Evolutionary conservation across 2,113 vertebrate genomes (phyloP), one percentile per base, ranked within the genome.

Genomic region (Rhabdornis inornatus): DNA sequence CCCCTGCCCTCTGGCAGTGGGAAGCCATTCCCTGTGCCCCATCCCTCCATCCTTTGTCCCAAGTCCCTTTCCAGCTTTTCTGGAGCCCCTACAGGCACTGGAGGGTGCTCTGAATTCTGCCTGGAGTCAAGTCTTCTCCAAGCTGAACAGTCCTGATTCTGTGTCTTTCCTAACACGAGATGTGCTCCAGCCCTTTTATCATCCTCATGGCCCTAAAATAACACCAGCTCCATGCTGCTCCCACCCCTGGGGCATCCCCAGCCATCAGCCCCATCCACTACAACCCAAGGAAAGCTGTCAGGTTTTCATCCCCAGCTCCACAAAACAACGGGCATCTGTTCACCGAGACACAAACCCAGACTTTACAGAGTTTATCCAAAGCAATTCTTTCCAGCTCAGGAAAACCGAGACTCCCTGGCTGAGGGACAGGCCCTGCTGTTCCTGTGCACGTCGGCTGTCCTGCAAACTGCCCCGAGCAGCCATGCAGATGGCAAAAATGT

Each of bases 341-440:
- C 89, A 7, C 50, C 0, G 1, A 3, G 19, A 81, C 60, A 23
- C 3, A 2, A 88, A 72, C 28, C 47, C 92, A 93, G 92, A 93
- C 94, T 94, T 93, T 30, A 74, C 66, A 10, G 14, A 92, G 86
- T 80, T 93, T 86, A 92, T 50, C 76, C 88, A 89, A 15, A 55
- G 64, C 86, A 85, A 81, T 81, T 94, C 92, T 68, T 92, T 96
- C 92, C 93, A 95, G 8, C 45, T 63, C n/a, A 39, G 87, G 76
- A 81, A 89, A 91, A 84, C 77, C 55, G 0, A 95, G 76, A 79
- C 65, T 89, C 19, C 44, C 72, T 91, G 91, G 91, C 89, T 45
- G 77, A 28, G 64, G 72, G 52, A 91, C 70, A 63, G 68, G 50
- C 45, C 71, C n/a, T 3, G 40, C 87, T 81, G 44, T 0, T 53